Conservation (phyloP, 1,140 invertebrate genomes). For the Cotesia chilonis region DNA sequence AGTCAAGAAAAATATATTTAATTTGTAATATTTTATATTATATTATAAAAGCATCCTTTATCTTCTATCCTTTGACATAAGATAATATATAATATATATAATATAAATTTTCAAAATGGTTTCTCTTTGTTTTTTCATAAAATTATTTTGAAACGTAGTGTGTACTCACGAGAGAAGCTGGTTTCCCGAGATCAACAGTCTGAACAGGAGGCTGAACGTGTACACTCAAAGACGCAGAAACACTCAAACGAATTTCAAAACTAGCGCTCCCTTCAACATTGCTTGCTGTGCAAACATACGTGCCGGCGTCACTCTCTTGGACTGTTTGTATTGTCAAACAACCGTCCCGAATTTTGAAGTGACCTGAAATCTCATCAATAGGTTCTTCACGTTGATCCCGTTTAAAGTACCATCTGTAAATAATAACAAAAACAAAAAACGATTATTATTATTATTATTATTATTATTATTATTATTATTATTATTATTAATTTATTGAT, state of each 20-base stretch:
- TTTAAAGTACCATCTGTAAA: conserved; percentile 64
- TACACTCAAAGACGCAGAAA: conserved; percentile 67
- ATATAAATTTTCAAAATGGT: conserved; percentile 4
- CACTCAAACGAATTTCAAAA: conserved; percentile 66
- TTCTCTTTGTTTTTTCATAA: conserved; percentile 1
- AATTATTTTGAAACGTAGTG: background rate
- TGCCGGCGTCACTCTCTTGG: conserved; percentile 65
- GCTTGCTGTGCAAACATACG: conserved; percentile 69
- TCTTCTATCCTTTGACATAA: no score
- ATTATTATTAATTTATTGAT: background rate
- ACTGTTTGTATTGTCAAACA: conserved; percentile 67
- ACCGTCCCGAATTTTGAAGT: conserved; percentile 65
- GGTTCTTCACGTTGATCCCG: conserved; percentile 64
- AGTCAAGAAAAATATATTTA: conserved; percentile 26
- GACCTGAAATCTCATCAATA: conserved; percentile 63
- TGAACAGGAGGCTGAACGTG: conserved; percentile 69
- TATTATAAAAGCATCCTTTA: no score
- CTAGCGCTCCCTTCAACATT: conserved; percentile 71
- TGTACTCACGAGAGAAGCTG: conserved; percentile 67
- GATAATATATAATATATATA: conserved; percentile 4
- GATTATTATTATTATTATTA: background rate
- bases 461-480: background rate
- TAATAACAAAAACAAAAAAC: background rate
- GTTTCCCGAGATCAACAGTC: conserved; percentile 67
- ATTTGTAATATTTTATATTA: no score